Evolutionary conservation across 2,888 invertebrate species (phyloP).

Genomic region (Xestia xanthographa): DNA sequence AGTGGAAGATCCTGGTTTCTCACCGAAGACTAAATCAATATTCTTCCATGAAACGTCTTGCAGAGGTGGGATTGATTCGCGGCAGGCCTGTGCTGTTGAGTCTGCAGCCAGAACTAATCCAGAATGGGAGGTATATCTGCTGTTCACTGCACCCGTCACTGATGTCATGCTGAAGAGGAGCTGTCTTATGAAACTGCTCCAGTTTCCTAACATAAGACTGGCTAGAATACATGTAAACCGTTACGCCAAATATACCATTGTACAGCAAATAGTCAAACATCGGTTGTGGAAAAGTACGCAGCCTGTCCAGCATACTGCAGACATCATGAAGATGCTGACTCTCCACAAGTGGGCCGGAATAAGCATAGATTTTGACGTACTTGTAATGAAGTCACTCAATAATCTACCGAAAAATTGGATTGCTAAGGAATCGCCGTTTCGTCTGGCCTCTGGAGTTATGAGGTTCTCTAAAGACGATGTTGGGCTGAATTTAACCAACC

Average conservation of each 20-base stretch:
- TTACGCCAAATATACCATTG: conserved; percentile 39
- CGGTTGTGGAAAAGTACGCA: conserved; percentile 3
- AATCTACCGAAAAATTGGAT: conserved; percentile 64
- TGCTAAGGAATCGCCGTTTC: conserved; percentile 43
- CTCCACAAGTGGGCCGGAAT: conserved; percentile 65
- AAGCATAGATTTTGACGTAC: conserved; percentile 61
- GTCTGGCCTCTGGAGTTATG: conserved; percentile 51
- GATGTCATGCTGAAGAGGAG: conserved; percentile 36
- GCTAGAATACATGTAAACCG: conserved; percentile 44
- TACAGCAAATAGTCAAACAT: conserved; percentile 28
- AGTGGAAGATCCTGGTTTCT: conserved; percentile 36
- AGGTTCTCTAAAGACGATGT: conserved; percentile 52
- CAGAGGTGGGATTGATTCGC: conserved; percentile 80
- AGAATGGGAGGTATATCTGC: conserved; percentile 85
- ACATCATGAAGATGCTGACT: conserved; percentile 62
- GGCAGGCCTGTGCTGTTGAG: conserved; percentile 69
- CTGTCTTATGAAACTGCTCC: conserved; percentile 42
- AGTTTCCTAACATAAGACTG: conserved; percentile 55
- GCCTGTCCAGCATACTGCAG: conserved; percentile 51
- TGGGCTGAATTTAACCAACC: conserved; percentile 42
- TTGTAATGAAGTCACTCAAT: conserved; percentile 58
- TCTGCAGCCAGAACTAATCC: conserved; percentile 67
- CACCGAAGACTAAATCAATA: conserved; percentile 79
- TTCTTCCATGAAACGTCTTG: conserved; percentile 93
- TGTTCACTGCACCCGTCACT: conserved; percentile 64